Evolutionary conservation across 2,113 vertebrate genomes (phyloP).

Genomic region (Struthio camelus): DNA sequence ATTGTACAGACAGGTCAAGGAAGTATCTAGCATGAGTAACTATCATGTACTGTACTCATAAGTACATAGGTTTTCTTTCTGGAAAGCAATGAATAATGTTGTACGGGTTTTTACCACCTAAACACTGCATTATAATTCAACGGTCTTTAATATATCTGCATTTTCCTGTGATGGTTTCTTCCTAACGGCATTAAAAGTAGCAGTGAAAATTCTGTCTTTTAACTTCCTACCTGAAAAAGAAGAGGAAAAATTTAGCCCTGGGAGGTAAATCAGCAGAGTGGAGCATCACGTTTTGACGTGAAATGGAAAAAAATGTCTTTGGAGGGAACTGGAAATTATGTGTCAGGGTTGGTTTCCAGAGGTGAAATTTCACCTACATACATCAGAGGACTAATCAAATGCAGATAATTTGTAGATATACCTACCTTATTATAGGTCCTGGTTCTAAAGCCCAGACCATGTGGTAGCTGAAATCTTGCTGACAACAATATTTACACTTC

Average conservation of each 20-base stretch:
- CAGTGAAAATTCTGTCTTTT: not conserved
- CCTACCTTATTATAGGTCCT: not conserved
- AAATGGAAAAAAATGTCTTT: not conserved
- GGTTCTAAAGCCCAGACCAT: not conserved
- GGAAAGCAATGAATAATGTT: not conserved
- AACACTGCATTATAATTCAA: not conserved
- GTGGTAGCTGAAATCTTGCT: not conserved
- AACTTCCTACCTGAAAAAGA: not conserved
- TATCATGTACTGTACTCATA: no score
- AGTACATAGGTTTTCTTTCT: not conserved
- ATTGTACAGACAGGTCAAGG: not conserved
- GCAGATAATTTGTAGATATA: not conserved
- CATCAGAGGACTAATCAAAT: not conserved
- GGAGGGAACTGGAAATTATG: not conserved
- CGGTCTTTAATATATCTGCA: not conserved
- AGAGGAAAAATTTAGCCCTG: not conserved
- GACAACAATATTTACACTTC: fast-evolving
- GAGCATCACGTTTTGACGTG: not conserved
- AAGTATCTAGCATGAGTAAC: not conserved
- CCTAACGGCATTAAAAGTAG: not conserved
- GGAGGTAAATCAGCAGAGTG: not conserved
- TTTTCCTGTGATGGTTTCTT: not conserved
- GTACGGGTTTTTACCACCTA: not conserved
- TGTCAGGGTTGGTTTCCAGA: not conserved
- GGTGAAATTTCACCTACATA: not conserved